Evolutionary conservation across 1,140 invertebrate genomes (phyloP).

Genomic region (Bombyx mori): DNA sequence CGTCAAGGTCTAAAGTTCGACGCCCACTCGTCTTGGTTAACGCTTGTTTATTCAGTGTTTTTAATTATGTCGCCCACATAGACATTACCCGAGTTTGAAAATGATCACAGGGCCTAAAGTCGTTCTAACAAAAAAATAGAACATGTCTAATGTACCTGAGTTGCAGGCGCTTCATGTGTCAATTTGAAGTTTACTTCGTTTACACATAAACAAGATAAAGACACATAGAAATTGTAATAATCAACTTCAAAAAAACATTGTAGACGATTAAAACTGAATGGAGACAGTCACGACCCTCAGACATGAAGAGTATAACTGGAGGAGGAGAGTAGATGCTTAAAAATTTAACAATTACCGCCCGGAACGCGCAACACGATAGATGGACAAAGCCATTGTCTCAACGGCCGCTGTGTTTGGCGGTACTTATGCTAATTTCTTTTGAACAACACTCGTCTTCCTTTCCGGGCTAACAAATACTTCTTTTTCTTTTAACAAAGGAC

Average conservation of each 20-base stretch:
- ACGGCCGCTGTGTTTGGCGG: conserved; percentile 41
- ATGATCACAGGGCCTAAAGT: too few relatives aligned
- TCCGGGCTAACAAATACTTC: conserved; percentile 38
- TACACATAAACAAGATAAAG: too few relatives aligned
- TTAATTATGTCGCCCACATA: conserved; percentile 1
- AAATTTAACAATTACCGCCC: conserved; percentile 41
- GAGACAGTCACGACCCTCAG: too few relatives aligned
- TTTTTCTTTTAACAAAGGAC: conserved; percentile 33
- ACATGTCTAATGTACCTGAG: too few relatives aligned
- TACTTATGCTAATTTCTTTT: conserved; percentile 67
- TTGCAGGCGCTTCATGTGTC: too few relatives aligned
- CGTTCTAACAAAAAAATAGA: too few relatives aligned
- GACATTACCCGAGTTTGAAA: background rate
- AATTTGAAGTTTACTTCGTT: too few relatives aligned
- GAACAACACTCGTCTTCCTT: conserved; percentile 45
- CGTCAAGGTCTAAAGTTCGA: background rate
- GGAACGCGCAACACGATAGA: conserved; percentile 48
- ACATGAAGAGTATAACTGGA: too few relatives aligned
- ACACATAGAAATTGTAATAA: too few relatives aligned
- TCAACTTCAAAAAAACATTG: too few relatives aligned
- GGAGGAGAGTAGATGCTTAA: conserved; percentile 6
- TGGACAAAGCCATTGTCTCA: conserved; percentile 65
- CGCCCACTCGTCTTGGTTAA: background rate
- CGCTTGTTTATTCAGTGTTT: background rate
- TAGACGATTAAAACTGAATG: too few relatives aligned